These are phyloP conservation scores for Synergus umbraculus DNA, from an alignment of 2,888 invertebrate species.

Conservation along the genomic window DNA sequence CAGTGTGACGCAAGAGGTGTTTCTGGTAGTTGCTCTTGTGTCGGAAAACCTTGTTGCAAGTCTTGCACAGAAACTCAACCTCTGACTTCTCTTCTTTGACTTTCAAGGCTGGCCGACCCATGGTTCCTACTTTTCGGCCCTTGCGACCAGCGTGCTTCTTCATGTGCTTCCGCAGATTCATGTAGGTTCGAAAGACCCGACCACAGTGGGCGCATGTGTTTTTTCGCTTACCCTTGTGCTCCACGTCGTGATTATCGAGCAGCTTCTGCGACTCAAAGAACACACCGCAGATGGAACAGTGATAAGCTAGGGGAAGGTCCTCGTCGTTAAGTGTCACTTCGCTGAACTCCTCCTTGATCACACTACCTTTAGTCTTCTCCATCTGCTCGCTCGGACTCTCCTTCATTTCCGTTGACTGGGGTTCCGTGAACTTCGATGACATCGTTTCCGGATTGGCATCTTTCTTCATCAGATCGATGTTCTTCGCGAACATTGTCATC, in stretches of 20 bases:
- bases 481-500: constrained; percentile 68
- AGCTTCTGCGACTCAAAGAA: constrained; percentile 65
- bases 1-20: constrained; percentile 69
- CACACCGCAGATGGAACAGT: constrained; percentile 67
- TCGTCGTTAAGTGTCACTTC: constrained; percentile 60
- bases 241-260: constrained; percentile 66
- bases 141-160: constrained; percentile 68
- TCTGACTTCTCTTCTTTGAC: constrained; percentile 51
- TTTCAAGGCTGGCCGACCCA: constrained; percentile 40
- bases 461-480: constrained; percentile 67
- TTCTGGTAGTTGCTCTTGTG: constrained; percentile 74
- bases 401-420: constrained; percentile 26
- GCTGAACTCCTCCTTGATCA: constrained; percentile 43
- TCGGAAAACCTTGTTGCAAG: constrained; percentile 72
- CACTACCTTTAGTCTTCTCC: constrained; percentile 48
- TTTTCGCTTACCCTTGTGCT: constrained; percentile 68
- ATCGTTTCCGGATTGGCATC: constrained; percentile 45
- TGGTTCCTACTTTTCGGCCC: constrained; percentile 48
- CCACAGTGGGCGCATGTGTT: constrained; percentile 71
- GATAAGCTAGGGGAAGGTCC: constrained; percentile 67
- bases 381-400: constrained; percentile 41
- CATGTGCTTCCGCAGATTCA: constrained; percentile 70
- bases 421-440: background rate
- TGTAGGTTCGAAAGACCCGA: constrained; percentile 65
- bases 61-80: constrained; percentile 68